Percentiles rank a stretch among this genome's conserved stretches.
Evolutionary conservation across 2,797 vertebrate species (phyloP).

Genomic region (Hoplostethus atlanticus): DNA sequence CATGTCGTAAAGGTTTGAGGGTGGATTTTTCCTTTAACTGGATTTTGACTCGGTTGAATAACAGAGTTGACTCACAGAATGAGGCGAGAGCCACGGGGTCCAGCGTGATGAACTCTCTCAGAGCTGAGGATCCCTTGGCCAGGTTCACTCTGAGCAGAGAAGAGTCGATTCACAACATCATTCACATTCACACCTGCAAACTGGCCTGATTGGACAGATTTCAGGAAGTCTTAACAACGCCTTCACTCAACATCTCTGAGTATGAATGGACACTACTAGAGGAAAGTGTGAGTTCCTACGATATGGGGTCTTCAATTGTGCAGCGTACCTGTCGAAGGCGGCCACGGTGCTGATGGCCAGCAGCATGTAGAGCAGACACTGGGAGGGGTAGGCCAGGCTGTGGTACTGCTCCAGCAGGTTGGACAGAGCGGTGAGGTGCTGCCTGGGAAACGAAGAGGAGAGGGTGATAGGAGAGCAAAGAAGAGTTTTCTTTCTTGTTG

Average conservation of each 20-base stretch:
- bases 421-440: constrained; percentile 84
- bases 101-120: constrained; percentile 89
- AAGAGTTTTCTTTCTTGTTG: neutral
- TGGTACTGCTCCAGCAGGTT: constrained; percentile 94
- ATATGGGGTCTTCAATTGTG: too few relatives aligned
- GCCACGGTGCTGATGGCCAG: constrained; percentile 93
- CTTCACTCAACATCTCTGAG: too few relatives aligned
- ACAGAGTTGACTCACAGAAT: constrained; percentile 88
- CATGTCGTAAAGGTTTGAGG: too few relatives aligned
- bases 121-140: constrained; percentile 87
- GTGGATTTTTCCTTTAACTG: too few relatives aligned
- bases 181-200: too few relatives aligned
- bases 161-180: neutral
- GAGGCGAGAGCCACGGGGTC: constrained; percentile 92
- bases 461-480: neutral
- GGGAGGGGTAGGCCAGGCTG: constrained; percentile 91
- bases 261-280: too few relatives aligned
- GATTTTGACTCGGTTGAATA: neutral
- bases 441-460: constrained; percentile 73
- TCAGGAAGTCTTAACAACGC: too few relatives aligned
- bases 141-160: constrained; percentile 86
- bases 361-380: constrained; percentile 94
- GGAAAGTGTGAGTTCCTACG: too few relatives aligned
- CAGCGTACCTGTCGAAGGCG: constrained; percentile 91
- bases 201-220: too few relatives aligned